phyloP scores from a whole-genome alignment of 1,140 invertebrate genomes.

The Myzus persicae region DNA sequence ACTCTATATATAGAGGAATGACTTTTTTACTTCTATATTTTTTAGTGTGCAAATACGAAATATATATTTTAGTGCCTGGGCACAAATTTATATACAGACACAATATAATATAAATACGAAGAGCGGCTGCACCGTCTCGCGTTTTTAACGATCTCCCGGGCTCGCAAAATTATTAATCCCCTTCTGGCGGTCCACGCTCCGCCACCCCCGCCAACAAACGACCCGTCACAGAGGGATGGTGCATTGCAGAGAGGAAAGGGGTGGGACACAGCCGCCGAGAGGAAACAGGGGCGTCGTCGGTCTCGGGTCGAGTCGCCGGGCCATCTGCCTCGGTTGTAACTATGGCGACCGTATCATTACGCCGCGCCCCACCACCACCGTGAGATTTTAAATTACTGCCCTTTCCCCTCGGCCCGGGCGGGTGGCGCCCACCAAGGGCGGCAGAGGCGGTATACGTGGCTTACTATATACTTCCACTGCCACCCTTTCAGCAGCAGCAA shows the following conservation, averaged over 20 bases:
- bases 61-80: not conserved
- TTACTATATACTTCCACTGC: slow-evolving; percentile 30
- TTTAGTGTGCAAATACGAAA: not conserved
- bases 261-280: not conserved
- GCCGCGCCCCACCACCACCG: slow-evolving; percentile 19
- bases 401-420: not conserved
- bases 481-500: not conserved
- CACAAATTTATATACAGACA: not conserved
- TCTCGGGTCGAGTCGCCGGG: slow-evolving; percentile 53
- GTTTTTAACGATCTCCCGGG: slow-evolving; percentile 58
- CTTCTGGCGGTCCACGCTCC: not conserved
- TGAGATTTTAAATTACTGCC: slow-evolving; percentile 52
- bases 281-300: slow-evolving; percentile 50
- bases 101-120: not conserved
- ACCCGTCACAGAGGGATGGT: not conserved
- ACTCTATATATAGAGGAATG: not conserved
- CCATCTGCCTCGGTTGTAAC: slow-evolving; percentile 51
- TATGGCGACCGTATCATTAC: slow-evolving; percentile 55
- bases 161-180: slow-evolving; percentile 57
- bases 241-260: not conserved
- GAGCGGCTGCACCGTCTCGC: not conserved
- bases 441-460: slow-evolving; percentile 9
- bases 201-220: not conserved
- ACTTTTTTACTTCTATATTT: not conserved
- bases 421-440: slow-evolving; percentile 15